Percentiles rank a stretch among this genome's conserved stretches.
Conservation (phyloP, 1,140 invertebrate genomes). For the Sesamia nonagrioides region DNA sequence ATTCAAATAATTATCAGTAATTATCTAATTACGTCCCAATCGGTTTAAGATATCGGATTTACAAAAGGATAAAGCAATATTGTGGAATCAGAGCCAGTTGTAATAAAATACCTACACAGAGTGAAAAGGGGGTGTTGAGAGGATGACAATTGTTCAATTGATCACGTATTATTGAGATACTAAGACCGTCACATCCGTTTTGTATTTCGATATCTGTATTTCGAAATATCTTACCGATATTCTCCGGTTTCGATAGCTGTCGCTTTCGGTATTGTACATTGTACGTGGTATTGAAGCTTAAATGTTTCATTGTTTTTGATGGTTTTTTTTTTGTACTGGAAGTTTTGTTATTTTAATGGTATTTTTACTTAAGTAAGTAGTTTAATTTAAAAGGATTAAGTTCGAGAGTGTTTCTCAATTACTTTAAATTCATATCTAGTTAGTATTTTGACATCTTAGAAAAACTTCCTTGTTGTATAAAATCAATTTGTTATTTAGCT, state of each 20-base stretch:
- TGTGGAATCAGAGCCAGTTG: slow-evolving; percentile 15
- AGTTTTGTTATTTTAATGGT: too few species aligned
- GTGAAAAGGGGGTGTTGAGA: slow-evolving; percentile 30
- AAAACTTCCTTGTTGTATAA: too few species aligned
- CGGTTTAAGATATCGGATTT: slow-evolving; percentile 17
- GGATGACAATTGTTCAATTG: slow-evolving; percentile 69
- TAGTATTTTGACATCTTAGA: too few species aligned
- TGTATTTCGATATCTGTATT: background rate
- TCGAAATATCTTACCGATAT: slow-evolving; percentile 14
- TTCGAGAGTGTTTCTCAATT: too few species aligned
- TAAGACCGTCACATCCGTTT: slow-evolving; percentile 33
- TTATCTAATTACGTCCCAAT: slow-evolving; percentile 31
- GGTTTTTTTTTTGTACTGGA: too few species aligned
- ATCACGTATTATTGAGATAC: slow-evolving; percentile 68
- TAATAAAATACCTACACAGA: slow-evolving; percentile 20
- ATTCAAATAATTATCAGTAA: background rate
- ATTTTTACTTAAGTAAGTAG: too few species aligned
- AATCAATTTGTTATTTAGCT: too few species aligned
- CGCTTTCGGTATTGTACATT: slow-evolving; percentile 13
- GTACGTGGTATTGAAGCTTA: slow-evolving; percentile 8
- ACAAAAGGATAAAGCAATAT: slow-evolving; percentile 6
- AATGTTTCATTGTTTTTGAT: background rate
- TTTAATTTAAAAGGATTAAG: too few species aligned
- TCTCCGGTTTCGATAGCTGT: slow-evolving; percentile 13
- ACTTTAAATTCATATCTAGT: too few species aligned